Conservation (phyloP, 2,113 vertebrate species). For the Thinocorus orbignyianus region DNA sequence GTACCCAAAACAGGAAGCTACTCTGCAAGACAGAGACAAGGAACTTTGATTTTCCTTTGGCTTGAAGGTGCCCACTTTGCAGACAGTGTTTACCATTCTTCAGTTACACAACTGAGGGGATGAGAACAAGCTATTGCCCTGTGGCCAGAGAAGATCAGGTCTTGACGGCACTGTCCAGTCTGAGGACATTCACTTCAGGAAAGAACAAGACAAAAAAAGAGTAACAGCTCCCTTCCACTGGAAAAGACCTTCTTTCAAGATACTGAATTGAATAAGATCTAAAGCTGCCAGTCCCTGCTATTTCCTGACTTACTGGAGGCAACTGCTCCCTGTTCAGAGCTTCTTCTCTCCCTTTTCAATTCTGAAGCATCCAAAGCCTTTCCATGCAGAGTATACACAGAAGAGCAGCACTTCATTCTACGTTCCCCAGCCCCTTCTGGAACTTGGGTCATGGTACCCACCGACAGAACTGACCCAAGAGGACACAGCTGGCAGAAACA, state of each 20-base stretch:
- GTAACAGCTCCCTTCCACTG: background rate
- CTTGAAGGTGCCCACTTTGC: background rate
- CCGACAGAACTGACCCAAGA: background rate
- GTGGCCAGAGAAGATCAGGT: background rate
- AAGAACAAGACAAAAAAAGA: background rate
- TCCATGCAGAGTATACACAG: background rate
- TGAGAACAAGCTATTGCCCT: background rate
- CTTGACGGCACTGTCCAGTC: background rate
- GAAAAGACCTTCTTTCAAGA: background rate
- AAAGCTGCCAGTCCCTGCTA: background rate
- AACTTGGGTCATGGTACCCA: background rate
- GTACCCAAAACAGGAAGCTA: background rate
- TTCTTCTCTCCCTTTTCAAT: accelerated
- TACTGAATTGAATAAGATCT: background rate
- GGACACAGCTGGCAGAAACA: background rate
- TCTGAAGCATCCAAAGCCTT: background rate
- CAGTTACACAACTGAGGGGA: background rate
- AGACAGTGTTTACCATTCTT: background rate
- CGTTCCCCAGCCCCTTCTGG: background rate
- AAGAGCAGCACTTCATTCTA: background rate
- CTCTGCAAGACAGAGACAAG: background rate
- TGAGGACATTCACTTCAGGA: background rate
- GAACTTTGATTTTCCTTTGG: background rate
- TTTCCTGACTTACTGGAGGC: background rate
- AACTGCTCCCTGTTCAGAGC: background rate